These are phyloP conservation scores for Oscheius sp. DNA, from an alignment of 1,140 invertebrate species.

Conservation along the genomic window DNA sequence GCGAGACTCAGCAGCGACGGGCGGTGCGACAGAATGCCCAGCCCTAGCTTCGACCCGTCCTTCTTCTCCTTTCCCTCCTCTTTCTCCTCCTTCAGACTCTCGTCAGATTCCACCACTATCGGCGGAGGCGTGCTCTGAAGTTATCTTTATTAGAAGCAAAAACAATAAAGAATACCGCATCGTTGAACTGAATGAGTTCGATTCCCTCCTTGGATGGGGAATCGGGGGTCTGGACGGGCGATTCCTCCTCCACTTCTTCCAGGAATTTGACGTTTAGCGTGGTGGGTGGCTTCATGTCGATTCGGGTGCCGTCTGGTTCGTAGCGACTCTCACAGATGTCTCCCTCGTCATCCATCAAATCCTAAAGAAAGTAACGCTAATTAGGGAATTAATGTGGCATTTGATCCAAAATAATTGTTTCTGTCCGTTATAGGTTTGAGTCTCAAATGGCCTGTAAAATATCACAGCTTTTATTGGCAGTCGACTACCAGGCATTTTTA, in stretches of 20 bases:
- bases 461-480: no score
- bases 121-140: no score
- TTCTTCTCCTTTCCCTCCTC: conserved; percentile 22
- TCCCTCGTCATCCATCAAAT: conserved; percentile 14
- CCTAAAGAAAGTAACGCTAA: no score
- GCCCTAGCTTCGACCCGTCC: background rate
- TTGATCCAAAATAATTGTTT: no score
- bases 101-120: background rate
- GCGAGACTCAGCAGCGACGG: conserved; percentile 27
- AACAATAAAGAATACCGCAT: background rate
- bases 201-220: background rate
- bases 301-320: conserved; percentile 19
- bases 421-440: no score
- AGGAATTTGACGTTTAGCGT: background rate
- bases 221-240: background rate
- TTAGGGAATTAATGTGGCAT: no score
- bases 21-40: conserved; percentile 2
- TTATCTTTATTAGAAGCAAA: no score
- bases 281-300: conserved; percentile 16
- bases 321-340: background rate
- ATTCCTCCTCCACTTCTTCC: background rate
- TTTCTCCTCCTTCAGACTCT: conserved; percentile 27
- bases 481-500: no score
- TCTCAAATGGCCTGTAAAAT: no score
- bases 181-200: background rate